Evolutionary conservation across 2,113 vertebrate genomes (phyloP).

Genomic region (Falco punctatus): DNA sequence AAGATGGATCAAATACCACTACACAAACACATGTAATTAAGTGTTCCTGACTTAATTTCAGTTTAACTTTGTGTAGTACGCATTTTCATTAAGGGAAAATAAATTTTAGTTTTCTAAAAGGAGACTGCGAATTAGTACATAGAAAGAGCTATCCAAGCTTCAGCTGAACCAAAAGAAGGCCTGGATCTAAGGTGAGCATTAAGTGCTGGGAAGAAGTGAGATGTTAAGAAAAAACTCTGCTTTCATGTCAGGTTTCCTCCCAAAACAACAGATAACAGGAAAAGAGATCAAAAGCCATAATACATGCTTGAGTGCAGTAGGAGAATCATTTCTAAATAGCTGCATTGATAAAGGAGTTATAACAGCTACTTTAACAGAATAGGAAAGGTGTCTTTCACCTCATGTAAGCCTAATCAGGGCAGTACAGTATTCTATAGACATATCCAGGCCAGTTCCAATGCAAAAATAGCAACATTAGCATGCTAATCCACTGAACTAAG

Average conservation of each 20-base stretch:
- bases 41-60: not conserved
- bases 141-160: not conserved
- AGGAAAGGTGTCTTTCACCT: not conserved
- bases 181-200: not conserved
- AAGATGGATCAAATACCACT: not conserved
- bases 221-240: not conserved
- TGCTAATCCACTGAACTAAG: slow-evolving; percentile 43
- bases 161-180: not conserved
- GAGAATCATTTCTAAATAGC: not conserved
- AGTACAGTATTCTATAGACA: not conserved
- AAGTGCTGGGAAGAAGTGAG: not conserved
- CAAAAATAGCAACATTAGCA: slow-evolving; percentile 36
- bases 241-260: not conserved
- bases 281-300: not conserved
- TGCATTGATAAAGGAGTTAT: not conserved
- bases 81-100: not conserved
- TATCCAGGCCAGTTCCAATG: not conserved
- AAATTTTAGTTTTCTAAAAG: not conserved
- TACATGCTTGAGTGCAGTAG: not conserved
- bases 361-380: not conserved
- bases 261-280: not conserved
- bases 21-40: not conserved
- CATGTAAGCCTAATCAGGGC: not conserved
- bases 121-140: not conserved
- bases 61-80: not conserved